Evolutionary conservation across 92 coral and sea anemone genomes (phyloP).

Genomic region (Umimayanthus chanpuru): DNA sequence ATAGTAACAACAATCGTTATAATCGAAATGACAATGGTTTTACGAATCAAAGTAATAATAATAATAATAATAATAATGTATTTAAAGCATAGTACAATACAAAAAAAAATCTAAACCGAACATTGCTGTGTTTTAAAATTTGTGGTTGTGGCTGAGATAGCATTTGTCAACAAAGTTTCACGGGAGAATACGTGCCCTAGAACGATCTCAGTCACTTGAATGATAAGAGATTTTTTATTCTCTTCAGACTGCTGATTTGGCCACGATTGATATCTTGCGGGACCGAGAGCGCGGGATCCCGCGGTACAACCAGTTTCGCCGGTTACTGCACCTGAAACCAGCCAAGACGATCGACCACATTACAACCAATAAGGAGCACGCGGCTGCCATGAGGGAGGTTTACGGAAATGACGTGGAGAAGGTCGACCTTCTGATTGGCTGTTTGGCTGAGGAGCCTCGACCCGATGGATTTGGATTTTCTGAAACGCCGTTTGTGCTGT

Average conservation of each 20-base stretch:
- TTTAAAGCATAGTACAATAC: too few species aligned
- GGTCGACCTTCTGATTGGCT: slow-evolving; percentile 79
- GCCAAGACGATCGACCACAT: slow-evolving; percentile 75
- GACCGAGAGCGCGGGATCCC: slow-evolving; percentile 90
- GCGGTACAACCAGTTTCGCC: slow-evolving; percentile 77
- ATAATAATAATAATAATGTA: too few species aligned
- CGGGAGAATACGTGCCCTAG: too few species aligned
- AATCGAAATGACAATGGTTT: too few species aligned
- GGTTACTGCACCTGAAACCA: slow-evolving; percentile 63
- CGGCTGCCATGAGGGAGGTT: slow-evolving; percentile 62
- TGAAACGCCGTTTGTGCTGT: slow-evolving; percentile 75
- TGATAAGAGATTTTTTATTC: not conserved
- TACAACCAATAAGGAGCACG: slow-evolving; percentile 71
- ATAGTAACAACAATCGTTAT: too few species aligned
- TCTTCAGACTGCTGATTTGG: slow-evolving; percentile 69
- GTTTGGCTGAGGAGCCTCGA: slow-evolving; percentile 83
- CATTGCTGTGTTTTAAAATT: too few species aligned
- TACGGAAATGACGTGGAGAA: slow-evolving; percentile 79
- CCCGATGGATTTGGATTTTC: slow-evolving; percentile 88
- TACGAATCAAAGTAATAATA: too few species aligned
- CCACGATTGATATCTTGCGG: slow-evolving; percentile 78
- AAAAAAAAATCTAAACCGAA: too few species aligned
- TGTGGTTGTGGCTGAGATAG: too few species aligned
- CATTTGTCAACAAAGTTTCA: too few species aligned
- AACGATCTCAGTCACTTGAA: too few species aligned